phyloP scores from a whole-genome alignment of 2,797 vertebrate species.

The Pipistrellus pygmaeus region DNA sequence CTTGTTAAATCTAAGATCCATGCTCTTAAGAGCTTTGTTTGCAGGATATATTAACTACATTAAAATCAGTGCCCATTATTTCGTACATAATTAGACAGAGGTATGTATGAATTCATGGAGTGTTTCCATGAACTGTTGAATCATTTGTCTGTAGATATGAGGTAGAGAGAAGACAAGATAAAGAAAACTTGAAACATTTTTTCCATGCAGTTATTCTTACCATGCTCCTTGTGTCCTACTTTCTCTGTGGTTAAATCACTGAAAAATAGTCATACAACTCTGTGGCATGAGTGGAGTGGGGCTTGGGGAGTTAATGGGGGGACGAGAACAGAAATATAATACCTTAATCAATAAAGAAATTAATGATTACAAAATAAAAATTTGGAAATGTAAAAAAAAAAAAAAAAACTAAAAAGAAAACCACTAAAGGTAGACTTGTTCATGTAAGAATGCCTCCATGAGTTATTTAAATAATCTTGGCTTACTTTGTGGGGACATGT shows the following conservation, averaged over 20 bases:
- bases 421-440: not conserved
- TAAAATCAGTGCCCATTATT: not conserved
- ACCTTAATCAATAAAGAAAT: no score
- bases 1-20: not conserved
- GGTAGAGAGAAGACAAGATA: not conserved
- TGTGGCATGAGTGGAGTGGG: not conserved
- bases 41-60: not conserved
- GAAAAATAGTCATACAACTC: not conserved
- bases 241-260: not conserved
- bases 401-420: not conserved
- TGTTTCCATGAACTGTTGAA: not conserved
- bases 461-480: constrained; percentile 2
- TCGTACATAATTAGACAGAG: not conserved
- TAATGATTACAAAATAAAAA: no score
- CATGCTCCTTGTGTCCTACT: not conserved
- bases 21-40: not conserved
- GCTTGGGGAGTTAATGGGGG: no score
- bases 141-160: not conserved
- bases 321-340: no score
- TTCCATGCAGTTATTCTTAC: not conserved
- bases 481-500: not conserved
- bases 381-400: no score
- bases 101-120: not conserved
- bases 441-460: not conserved
- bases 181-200: not conserved